Conservation (phyloP, 2,797 vertebrate species). For the Agapornis canus region DNA sequence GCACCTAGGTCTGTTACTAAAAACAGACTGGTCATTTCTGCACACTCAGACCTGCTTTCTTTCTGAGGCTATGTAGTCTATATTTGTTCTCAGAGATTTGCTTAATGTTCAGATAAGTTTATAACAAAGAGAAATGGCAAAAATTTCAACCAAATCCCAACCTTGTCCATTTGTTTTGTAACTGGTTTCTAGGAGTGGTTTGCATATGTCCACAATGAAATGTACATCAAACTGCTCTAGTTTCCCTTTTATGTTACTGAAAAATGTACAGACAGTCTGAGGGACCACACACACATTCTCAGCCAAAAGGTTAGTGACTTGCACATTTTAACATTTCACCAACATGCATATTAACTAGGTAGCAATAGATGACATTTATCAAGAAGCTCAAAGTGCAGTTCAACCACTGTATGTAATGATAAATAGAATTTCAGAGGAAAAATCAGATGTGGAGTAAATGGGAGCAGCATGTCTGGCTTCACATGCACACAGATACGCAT, state of each 20-base stretch:
- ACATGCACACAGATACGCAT: too few species aligned
- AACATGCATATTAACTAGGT: neutral
- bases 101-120: neutral
- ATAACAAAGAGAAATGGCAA: neutral
- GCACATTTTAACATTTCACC: neutral
- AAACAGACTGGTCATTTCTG: neutral
- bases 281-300: rapidly evolving
- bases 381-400: neutral
- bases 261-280: neutral
- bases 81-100: neutral
- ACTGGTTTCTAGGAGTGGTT: neutral
- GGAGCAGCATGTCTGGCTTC: neutral
- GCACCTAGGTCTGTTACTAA: neutral
- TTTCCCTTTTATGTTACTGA: neutral
- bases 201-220: neutral
- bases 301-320: neutral
- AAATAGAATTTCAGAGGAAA: neutral
- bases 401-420: neutral
- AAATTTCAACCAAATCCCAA: neutral
- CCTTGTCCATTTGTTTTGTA: neutral
- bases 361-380: neutral
- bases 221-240: neutral
- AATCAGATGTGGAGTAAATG: neutral
- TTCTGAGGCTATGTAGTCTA: neutral
- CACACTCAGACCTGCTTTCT: neutral